Evolutionary conservation across 1,140 invertebrate genomes (phyloP), one percentile per base, ranked within the genome.

Genomic region (Diplogasteroides magnus): DNA sequence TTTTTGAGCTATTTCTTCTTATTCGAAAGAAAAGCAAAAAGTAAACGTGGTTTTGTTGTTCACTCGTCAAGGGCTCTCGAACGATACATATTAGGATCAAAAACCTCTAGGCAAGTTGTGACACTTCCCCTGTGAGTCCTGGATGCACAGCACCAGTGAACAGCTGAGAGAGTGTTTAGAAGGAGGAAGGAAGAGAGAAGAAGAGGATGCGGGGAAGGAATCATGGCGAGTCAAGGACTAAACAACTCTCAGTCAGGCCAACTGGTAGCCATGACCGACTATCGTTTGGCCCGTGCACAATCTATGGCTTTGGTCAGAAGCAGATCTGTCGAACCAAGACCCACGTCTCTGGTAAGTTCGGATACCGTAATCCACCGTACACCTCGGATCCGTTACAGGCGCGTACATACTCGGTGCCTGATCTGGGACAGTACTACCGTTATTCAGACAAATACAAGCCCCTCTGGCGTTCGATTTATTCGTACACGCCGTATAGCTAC

Each of bases 351-450:
- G 37, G 37, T 48, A 11, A 11, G 37, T 48, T 48, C 19, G 37
- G 37, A 48, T 11, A 48, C 19, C 37, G n/a, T n/a, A n/a, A 11
- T 48, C 19, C 6, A 48, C 19, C 37, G 6, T 48, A 11, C 6
- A 48, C 6, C 37, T 48, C 37, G 6, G 37, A 48, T 48, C 37
- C n/a, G n/a, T n/a, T 48, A 11, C 19, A 48, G 37, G 6, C 37
- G 6, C 64, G 73, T 31, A 74, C 73, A 31, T 60, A 64, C 26
- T 74, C 73, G 32, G 69, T 74, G 14, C 73, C 73, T 15, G 73
- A 74, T 62, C 56, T 74, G 58, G 67, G 59, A 6, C 28, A 66
- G 15, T 75, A 74, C 69, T 72, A 31, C 63, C 69, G 69, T 57
- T 61, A 56, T 6, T 68, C 64, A 25, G 70, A 72, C 55, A 62